Evolutionary conservation across 2,888 invertebrate species (phyloP).

Genomic region (Callosobruchus maculatus): DNA sequence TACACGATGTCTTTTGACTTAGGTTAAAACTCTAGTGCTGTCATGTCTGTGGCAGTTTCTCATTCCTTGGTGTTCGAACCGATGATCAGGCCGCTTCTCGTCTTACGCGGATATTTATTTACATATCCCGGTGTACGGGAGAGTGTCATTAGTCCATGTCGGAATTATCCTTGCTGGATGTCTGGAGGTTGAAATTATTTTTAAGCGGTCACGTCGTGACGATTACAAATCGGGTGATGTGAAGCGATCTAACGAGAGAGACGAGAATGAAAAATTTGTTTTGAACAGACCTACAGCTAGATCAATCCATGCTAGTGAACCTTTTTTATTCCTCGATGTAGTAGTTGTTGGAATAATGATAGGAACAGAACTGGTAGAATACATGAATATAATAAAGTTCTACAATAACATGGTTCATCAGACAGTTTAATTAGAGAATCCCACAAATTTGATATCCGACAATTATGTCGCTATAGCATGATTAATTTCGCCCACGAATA

Average conservation of each 20-base stretch:
- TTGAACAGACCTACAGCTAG: not conserved
- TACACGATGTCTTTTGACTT: too few relatives aligned
- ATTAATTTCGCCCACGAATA: too few relatives aligned
- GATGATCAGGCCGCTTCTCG: conserved; percentile 19
- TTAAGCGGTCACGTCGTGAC: conserved; percentile 8
- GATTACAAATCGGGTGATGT: conserved; percentile 7
- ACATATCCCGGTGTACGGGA: conserved; percentile 29
- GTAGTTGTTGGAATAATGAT: too few relatives aligned
- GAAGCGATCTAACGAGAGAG: not conserved
- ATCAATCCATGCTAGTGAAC: not conserved
- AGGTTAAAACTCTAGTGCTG: not conserved
- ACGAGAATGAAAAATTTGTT: not conserved
- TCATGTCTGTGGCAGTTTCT: not conserved
- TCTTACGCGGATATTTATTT: conserved; percentile 42
- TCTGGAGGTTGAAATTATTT: conserved; percentile 19
- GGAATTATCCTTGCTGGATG: conserved; percentile 34
- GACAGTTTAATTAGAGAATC: too few relatives aligned
- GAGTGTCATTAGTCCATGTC: conserved; percentile 42
- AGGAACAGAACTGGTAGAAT: too few relatives aligned
- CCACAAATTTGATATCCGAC: too few relatives aligned
- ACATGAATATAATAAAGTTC: too few relatives aligned
- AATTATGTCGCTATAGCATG: too few relatives aligned
- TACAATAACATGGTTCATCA: too few relatives aligned
- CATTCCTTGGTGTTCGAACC: not conserved
- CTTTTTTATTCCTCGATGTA: too few relatives aligned